A percentile compares a stretch with the other conserved stretches of the same genome.
Conservation (phyloP, 2,888 invertebrate species). For the Trachelus troglodyta region DNA sequence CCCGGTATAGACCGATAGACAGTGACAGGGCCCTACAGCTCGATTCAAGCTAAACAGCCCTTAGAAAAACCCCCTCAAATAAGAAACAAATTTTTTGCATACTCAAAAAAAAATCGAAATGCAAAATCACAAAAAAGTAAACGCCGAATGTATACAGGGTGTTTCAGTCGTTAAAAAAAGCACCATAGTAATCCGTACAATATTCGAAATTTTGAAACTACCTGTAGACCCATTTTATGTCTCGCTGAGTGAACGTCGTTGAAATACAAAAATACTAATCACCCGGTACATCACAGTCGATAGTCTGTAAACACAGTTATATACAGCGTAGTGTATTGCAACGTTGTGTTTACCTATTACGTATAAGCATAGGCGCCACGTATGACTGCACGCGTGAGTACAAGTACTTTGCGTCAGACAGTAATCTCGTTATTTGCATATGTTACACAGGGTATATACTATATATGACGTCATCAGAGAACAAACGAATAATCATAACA, state of each 20-base stretch:
- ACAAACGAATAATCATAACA: too few relatives aligned
- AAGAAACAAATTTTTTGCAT: not conserved
- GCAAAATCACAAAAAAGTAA: not conserved
- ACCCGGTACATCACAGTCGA: not conserved
- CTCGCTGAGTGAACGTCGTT: not conserved
- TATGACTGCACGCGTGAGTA: not conserved
- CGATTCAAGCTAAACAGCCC: not conserved
- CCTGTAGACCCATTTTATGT: not conserved
- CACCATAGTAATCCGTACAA: too few relatives aligned
- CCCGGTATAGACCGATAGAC: not conserved
- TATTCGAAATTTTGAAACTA: too few relatives aligned
- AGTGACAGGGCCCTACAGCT: not conserved
- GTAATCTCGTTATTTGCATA: not conserved
- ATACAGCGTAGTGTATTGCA: not conserved
- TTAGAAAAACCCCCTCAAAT: not conserved
- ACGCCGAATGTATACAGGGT: not conserved
- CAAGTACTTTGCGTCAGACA: not conserved
- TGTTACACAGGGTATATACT: not conserved
- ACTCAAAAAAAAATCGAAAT: not conserved
- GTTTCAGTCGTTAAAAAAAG: too few relatives aligned
- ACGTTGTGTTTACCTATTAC: not conserved
- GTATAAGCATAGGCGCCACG: not conserved
- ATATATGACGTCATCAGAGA: not conserved
- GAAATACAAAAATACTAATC: not conserved
- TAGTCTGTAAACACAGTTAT: not conserved